phyloP scores from a whole-genome alignment of 2,888 invertebrate genomes.

The Aricia artaxerxes region DNA sequence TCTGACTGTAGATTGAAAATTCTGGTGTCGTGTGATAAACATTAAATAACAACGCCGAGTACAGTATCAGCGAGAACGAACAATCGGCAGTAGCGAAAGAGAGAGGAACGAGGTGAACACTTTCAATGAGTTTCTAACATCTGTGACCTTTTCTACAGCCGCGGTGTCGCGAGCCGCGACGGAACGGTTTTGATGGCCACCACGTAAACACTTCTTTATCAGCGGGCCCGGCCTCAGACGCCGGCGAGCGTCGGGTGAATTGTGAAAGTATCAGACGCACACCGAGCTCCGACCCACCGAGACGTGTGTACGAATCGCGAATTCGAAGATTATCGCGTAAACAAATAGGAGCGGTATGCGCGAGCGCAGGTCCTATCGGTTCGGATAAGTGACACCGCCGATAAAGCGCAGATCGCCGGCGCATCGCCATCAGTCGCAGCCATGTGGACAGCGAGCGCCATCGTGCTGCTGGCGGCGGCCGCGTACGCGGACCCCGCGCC shows the following conservation, averaged over 20 bases:
- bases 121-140: constrained; percentile 31
- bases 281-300: constrained; percentile 58
- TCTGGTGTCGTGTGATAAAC: constrained; percentile 20
- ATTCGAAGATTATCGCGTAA: constrained; percentile 58
- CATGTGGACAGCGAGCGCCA: constrained; percentile 63
- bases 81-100: constrained; percentile 7
- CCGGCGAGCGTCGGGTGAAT: constrained; percentile 60
- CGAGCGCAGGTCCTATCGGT: constrained; percentile 57
- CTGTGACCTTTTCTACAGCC: constrained; percentile 20
- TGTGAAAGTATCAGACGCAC: constrained; percentile 72
- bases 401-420: constrained; percentile 49
- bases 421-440: constrained; percentile 54
- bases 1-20: not conserved
- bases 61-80: constrained; percentile 23
- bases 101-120: constrained; percentile 28
- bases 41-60: constrained; percentile 8
- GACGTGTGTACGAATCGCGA: constrained; percentile 56
- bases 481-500: constrained; percentile 45
- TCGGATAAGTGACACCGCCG: constrained; percentile 46
- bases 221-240: constrained; percentile 67
- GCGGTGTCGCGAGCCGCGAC: constrained; percentile 42
- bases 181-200: constrained; percentile 42
- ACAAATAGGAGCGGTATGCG: constrained; percentile 63
- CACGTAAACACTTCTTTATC: constrained; percentile 63
- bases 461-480: constrained; percentile 58